These are phyloP conservation scores for Dryoscopus gambensis DNA, from an alignment of 2,113 vertebrate species.

Conservation along the genomic window DNA sequence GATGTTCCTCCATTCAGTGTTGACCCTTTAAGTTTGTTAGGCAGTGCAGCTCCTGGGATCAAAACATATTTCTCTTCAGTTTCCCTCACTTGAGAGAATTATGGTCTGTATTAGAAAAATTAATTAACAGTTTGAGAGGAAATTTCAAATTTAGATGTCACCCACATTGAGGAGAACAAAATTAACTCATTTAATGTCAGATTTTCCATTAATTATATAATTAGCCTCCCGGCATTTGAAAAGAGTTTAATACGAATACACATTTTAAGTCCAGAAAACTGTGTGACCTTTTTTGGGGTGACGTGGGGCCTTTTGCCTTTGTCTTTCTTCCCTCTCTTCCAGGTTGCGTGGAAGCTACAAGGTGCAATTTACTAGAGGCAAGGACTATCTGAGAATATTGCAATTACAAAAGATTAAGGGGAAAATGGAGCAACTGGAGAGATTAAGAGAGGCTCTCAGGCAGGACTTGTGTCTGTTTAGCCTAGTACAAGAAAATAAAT, in stretches of 20 bases:
- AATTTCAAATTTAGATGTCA: conserved; percentile 14
- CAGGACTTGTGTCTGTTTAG: not conserved
- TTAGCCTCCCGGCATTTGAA: not conserved
- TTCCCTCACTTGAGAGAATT: not conserved
- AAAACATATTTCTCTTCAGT: not conserved
- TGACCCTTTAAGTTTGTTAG: not conserved
- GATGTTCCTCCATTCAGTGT: not conserved
- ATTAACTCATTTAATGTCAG: conserved; percentile 31
- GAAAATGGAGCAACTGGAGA: not conserved
- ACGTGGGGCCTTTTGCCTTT: not conserved
- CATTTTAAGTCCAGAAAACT: not conserved
- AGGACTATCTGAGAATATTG: not conserved
- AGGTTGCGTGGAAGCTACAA: not conserved
- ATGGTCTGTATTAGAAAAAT: not conserved
- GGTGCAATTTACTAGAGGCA: not conserved
- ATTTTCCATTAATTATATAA: not conserved
- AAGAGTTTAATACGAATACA: not conserved
- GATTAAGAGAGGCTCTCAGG: not conserved
- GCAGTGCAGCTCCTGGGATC: not conserved
- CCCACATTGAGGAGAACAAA: not conserved
- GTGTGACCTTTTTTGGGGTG: not conserved
- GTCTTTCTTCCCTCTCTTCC: not conserved
- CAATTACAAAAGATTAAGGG: not conserved
- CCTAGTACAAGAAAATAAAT: not conserved
- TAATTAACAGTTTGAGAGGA: conserved; percentile 40